Percentiles rank a stretch among this genome's conserved stretches.
Evolutionary conservation across 2,113 vertebrate species (phyloP).

Genomic region (Petromus typicus): DNA sequence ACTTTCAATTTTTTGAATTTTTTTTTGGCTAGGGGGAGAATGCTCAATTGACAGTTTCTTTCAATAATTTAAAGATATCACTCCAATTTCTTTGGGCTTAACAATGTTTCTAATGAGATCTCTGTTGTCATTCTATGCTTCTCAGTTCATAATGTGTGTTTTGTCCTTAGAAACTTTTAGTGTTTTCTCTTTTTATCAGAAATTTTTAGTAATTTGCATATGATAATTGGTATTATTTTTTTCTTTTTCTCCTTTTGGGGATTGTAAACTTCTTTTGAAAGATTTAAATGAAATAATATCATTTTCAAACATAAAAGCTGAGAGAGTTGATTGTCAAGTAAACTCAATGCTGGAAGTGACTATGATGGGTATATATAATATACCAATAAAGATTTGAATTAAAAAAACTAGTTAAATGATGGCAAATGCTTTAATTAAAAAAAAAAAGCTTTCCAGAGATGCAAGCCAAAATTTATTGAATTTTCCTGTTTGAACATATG

Average conservation of each 20-base stretch:
- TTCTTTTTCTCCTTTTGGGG: neutral
- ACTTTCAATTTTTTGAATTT: slow-evolving; percentile 23
- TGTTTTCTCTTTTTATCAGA: neutral
- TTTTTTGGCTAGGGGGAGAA: neutral
- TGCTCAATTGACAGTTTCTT: neutral
- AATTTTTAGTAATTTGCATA: slow-evolving; percentile 47
- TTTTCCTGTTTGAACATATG: neutral
- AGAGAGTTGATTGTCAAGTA: slow-evolving; percentile 35
- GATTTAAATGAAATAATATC: slow-evolving; percentile 24
- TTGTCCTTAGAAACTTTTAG: neutral
- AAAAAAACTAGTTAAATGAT: neutral
- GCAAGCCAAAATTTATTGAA: neutral
- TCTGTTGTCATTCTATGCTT: neutral
- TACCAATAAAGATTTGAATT: too few species aligned
- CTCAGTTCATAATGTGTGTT: neutral
- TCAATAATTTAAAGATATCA: neutral
- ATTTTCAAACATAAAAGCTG: neutral
- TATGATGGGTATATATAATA: too few species aligned
- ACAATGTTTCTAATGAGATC: neutral
- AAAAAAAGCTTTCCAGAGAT: neutral
- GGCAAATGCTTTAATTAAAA: neutral
- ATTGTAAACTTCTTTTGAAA: neutral
- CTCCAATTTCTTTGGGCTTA: neutral
- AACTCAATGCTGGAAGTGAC: too few species aligned
- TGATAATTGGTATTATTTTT: neutral